A percentile compares a stretch with the other conserved stretches of the same genome.
These are phyloP conservation scores for Idaea aversata DNA, from an alignment of 2,888 invertebrate genomes.

Conservation along the genomic window DNA sequence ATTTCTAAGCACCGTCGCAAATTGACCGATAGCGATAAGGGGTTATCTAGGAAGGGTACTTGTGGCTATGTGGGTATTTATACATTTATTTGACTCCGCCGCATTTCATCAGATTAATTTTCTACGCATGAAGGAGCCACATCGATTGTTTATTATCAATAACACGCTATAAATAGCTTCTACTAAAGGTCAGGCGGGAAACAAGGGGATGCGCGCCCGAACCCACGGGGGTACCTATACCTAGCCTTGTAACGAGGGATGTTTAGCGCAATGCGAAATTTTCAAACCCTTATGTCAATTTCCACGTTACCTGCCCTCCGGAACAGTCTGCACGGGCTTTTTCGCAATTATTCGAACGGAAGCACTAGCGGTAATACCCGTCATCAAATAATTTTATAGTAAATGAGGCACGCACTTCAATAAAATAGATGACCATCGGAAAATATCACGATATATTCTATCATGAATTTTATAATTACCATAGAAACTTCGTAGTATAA, in stretches of 20 bases:
- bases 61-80: background rate
- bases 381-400: constrained; percentile 59
- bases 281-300: constrained; percentile 4
- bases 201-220: constrained; percentile 38
- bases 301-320: constrained; percentile 49
- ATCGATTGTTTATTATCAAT: constrained; percentile 64
- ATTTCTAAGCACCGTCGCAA: background rate
- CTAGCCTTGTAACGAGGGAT: constrained; percentile 12
- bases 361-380: constrained; percentile 73
- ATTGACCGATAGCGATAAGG: constrained; percentile 19
- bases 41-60: constrained; percentile 18
- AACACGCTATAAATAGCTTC: constrained; percentile 64
- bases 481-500: constrained; percentile 67
- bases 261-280: constrained; percentile 26
- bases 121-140: constrained; percentile 40
- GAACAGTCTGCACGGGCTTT: constrained; percentile 45
- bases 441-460: constrained; percentile 39
- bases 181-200: constrained; percentile 71
- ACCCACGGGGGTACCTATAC: constrained; percentile 4
- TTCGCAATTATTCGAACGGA: constrained; percentile 68
- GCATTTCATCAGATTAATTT: constrained; percentile 27
- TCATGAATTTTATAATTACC: constrained; percentile 51
- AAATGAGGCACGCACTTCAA: constrained; percentile 37
- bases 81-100: background rate
- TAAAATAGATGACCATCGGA: constrained; percentile 26